Evolutionary conservation across 1,140 invertebrate species (phyloP), one percentile per base, ranked within the genome.

Genomic region (Nixonia krombeini): DNA sequence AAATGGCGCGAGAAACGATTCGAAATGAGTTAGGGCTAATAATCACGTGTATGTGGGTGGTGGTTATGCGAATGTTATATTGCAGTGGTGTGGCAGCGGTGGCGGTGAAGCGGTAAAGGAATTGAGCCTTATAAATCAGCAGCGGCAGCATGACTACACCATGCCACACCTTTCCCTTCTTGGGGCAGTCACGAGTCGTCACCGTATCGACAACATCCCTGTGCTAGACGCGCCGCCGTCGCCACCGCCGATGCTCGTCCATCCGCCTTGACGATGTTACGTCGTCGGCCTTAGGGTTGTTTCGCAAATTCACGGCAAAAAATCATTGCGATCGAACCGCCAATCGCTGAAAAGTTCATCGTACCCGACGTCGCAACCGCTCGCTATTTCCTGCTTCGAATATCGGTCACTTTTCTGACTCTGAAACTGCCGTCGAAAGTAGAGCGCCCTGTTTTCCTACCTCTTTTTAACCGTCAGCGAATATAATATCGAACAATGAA

Each of bases 101-200:
- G 10, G 21, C 26, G 16, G 52, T 41, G 26, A 18, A 44, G 16
- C 44, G 35, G 44, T 40, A 29, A 47, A 55, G 40, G 41, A 55
- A 45, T 45, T 55, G 41, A 45, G 64, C 44, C 61, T 84, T 85
- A 85, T 85, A 85, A 85, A 85, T 85, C 83, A 85, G 80, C 77
- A 71, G 72, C 83, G 85, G 80, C 77, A 71, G 81, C 82, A 85
- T 78, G 83, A 84, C 78, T 82, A 74, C 59, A 63, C 73, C 57
- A 63, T 66, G 81, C 82, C 84, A 84, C 84, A 84, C 84, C 84
- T 85, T 85, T 85, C 83, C 83, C 83, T 84, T 85, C 84, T 85
- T 83, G 71, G 74, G 80, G 80, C 80, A 80, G 81, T 82, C 80
- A 82, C 80, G 77, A 80, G 77, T 78, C 75, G 77, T 82, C 76